Base-by-base conservation (phyloP, 1,140 invertebrate genomes). In the Drosophila repletoides region DNA sequence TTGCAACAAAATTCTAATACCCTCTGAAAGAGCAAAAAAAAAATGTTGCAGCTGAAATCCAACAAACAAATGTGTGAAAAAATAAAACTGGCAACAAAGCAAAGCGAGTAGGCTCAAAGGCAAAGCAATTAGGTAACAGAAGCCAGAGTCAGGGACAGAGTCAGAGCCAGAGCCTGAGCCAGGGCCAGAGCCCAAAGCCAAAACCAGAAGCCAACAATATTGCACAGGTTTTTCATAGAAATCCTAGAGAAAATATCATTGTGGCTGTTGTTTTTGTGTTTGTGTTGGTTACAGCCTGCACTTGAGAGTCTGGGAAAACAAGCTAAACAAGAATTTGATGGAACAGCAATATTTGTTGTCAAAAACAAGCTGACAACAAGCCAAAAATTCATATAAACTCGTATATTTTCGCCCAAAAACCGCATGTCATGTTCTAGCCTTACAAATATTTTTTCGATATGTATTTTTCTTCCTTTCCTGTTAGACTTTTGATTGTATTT, bases 61-160 rank as follows among this genome's bases (percentile, higher is more conserved):
- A 2, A 5, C 12, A 1, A 41, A 21, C 17, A 5, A 19, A 40
- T n/a, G 7, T 4, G 17, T 28, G 28, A 12, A 12, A n/a, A 9
- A 14, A 9, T 26, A n/a, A 17, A 43, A 60, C 38, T 29, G 12
- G 26, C n/a, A 40, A 40, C 48, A 41, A 41, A 51, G 21, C 45
- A 17, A 28, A 10, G 12, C n/a, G 17, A 53, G 26, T 19, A n/a
- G 2, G n/a, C 19, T 15, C 22, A 24, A 58, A 58, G 33, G 29
- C 52, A 31, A 65, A 48, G 33, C 61, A 65, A 59, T 65, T 65
- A 65, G 26, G 24, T 26, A 48, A 58, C 22, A 15, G 31, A 24
- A 29, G 19, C 10, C 4, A 34, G 31, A 1, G 0, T 9, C 7
- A 14, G 14, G 22, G 6, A 0, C 10, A 9, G 15, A 21, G n/a